Evolutionary conservation across 2,113 vertebrate genomes (phyloP), one percentile per base, ranked within the genome.

Genomic region (Silurus meridionalis): DNA sequence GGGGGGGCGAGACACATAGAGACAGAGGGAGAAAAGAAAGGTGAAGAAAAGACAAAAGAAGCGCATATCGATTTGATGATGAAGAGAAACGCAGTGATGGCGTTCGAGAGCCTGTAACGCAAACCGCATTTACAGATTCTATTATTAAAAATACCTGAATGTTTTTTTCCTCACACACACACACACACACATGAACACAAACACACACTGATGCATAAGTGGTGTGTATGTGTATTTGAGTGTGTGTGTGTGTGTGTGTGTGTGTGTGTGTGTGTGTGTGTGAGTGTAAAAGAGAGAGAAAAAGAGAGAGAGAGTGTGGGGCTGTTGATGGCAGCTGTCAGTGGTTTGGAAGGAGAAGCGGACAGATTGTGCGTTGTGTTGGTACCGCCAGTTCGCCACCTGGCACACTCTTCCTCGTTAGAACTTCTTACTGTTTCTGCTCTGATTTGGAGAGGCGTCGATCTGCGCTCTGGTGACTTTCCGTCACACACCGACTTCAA

Each of bases 321-420:
- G 95, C 94, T 95, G 95, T 94, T 93, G 94, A 93, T 94, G 94
- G 95, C 95, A 96, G 95, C 95, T 96, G 95, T 95, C 95, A 95
- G 92, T 94, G 95, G 93, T 95, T 96, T 96, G 95, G 95, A 96
- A 95, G 94, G 93, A 95, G 95, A 95, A 95, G 93, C 94, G 95
- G 95, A 96, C 95, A 96, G 95, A 96, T 95, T 95, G 95, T 95
- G 95, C 94, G 95, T 95, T 95, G 94, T 95, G 95, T 94, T 95
- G 94, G 94, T 95, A 94, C 95, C 95, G 95, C 95, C 95, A 95
- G 94, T 95, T 94, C 94, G 94, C 95, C 95, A 96, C 95, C 95
- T 96, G 95, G 94, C 95, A 96, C 94, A 93, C 94, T 95, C 94
- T 94, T 95, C 94, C 95, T 95, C 94, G 95, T 95, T 95, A 96